Conservation (phyloP, 2,888 invertebrate genomes). For the Thymelicus acteon region DNA sequence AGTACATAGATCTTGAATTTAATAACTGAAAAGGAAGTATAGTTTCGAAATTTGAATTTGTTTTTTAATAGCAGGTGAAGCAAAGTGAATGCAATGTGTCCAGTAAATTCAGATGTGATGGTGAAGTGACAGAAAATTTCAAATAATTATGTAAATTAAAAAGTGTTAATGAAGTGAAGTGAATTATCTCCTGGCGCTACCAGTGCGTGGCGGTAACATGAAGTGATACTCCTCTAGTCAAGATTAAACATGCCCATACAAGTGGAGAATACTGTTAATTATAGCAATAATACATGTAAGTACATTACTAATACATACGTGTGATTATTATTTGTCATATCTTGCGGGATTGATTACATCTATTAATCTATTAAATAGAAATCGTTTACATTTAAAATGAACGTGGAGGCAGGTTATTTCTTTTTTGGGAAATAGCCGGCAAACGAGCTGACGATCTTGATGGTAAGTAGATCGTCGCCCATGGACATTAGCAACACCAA, state of each 20-base stretch:
- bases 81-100: conserved; percentile 48
- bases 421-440: no score
- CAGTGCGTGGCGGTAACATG: conserved; percentile 47
- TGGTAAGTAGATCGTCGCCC: no score
- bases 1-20: no score
- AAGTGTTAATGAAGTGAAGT: conserved; percentile 48
- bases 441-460: no score
- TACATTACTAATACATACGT: conserved; percentile 43
- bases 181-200: conserved; percentile 41
- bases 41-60: not conserved
- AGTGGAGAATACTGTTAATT: conserved; percentile 76
- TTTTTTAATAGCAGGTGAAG: conserved; percentile 26
- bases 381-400: no score
- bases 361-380: no score
- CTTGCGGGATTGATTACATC: no score
- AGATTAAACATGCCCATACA: conserved; percentile 75
- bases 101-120: conserved; percentile 42
- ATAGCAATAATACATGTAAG: conserved; percentile 79
- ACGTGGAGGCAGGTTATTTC: no score
- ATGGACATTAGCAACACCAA: no score
- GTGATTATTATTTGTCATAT: no score
- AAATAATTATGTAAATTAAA: conserved; percentile 41
- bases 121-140: conserved; percentile 45
- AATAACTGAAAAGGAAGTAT: no score
- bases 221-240: conserved; percentile 54